Conservation (phyloP, 2,113 vertebrate species). For the Columba livia region DNA sequence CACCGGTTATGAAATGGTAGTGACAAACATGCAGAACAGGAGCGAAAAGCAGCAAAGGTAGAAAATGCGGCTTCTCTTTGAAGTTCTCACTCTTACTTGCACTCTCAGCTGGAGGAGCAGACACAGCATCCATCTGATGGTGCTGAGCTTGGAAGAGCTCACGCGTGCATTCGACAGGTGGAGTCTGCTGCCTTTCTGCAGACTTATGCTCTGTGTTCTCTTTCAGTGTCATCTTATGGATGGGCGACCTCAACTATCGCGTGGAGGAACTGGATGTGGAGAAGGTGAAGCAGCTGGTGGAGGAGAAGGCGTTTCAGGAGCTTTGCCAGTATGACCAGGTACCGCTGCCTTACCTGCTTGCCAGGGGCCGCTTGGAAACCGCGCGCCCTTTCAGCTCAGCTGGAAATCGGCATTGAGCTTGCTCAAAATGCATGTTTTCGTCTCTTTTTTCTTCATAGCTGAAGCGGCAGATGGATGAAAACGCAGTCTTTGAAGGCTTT, state of each 20-base stretch:
- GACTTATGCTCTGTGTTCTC: background rate
- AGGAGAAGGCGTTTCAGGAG: constrained; percentile 83
- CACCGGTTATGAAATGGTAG: background rate
- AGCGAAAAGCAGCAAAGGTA: background rate
- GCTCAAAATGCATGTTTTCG: background rate
- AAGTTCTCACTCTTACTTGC: background rate
- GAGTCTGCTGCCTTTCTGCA: background rate
- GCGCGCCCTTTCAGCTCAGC: fast-evolving
- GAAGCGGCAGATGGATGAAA: constrained; percentile 86
- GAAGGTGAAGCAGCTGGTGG: constrained; percentile 88
- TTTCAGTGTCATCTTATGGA: constrained; percentile 87
- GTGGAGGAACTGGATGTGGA: constrained; percentile 89
- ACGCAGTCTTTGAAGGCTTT: constrained; percentile 89
- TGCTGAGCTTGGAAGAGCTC: background rate
- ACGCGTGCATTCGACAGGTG: background rate
- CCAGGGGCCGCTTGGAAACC: background rate
- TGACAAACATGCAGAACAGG: background rate
- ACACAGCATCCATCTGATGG: background rate
- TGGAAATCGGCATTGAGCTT: background rate
- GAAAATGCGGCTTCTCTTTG: background rate
- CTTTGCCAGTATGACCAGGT: constrained; percentile 91
- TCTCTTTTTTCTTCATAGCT: constrained; percentile 73
- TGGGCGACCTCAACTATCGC: constrained; percentile 97
- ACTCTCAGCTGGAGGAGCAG: background rate
- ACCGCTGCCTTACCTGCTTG: background rate